phyloP scores from a whole-genome alignment of 2,113 vertebrate genomes.

The Pseudorhombus dupliciocellatus region DNA sequence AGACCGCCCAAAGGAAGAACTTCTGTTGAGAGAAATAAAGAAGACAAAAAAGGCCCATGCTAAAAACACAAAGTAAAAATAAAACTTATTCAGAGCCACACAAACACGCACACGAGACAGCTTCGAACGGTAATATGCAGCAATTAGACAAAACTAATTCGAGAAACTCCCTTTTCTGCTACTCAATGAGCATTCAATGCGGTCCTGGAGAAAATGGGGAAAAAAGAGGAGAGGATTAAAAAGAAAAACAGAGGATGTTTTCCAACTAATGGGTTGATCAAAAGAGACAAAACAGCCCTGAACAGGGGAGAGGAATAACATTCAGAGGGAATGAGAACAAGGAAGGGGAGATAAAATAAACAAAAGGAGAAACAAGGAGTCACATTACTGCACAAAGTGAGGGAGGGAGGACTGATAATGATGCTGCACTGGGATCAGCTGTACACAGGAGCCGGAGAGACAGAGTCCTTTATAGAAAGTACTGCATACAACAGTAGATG shows the following conservation, averaged over 20 bases:
- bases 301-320: slow-evolving; percentile 34
- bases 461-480: background rate
- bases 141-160: slow-evolving; percentile 57
- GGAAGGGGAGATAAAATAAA: slow-evolving; percentile 47
- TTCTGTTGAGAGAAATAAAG: background rate
- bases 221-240: background rate
- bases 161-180: slow-evolving; percentile 30
- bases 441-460: background rate
- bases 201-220: background rate
- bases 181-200: slow-evolving; percentile 40
- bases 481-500: background rate
- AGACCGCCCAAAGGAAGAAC: background rate
- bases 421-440: background rate
- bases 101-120: background rate
- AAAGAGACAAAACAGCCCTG: slow-evolving; percentile 55
- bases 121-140: slow-evolving; percentile 25
- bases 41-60: background rate
- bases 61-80: background rate
- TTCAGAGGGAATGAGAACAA: slow-evolving; percentile 34
- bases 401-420: background rate
- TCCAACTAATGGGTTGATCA: slow-evolving; percentile 51
- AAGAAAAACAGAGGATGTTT: background rate
- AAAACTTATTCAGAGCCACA: background rate
- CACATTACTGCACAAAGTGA: slow-evolving; percentile 16
- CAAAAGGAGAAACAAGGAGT: slow-evolving; percentile 43